Percentiles rank a stretch among this genome's conserved stretches.
Evolutionary conservation across 2,113 vertebrate genomes (phyloP).

Genomic region (zebrafish (Danio rerio)): DNA sequence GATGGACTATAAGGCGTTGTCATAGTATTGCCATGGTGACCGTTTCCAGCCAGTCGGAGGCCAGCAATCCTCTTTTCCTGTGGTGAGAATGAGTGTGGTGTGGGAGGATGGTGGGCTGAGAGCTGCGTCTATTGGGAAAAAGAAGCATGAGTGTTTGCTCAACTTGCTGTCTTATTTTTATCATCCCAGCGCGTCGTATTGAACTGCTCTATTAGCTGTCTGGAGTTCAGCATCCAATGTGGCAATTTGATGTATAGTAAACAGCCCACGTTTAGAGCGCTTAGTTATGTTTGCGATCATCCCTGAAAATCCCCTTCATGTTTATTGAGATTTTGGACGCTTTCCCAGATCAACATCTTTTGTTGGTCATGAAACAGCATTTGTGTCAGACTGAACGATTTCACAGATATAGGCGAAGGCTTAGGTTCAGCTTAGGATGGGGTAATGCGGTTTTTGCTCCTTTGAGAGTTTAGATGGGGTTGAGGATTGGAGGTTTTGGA

Average conservation of each 20-base stretch:
- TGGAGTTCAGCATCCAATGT: not conserved
- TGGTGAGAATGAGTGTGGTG: slow-evolving; percentile 47
- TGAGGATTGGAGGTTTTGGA: not conserved
- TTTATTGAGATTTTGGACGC: slow-evolving; percentile 8
- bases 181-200: slow-evolving; percentile 1
- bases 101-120: slow-evolving; percentile 22
- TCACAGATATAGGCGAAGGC: not conserved
- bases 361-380: not conserved
- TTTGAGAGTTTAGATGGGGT: too few species aligned
- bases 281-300: not conserved
- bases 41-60: slow-evolving; percentile 56
- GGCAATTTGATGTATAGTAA: not conserved
- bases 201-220: slow-evolving; percentile 33
- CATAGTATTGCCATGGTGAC: slow-evolving; percentile 67
- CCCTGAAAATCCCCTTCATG: not conserved
- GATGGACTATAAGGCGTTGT: slow-evolving; percentile 60
- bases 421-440: not conserved
- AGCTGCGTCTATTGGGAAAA: not conserved
- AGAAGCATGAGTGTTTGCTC: slow-evolving; percentile 25
- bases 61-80: slow-evolving; percentile 48
- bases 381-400: not conserved
- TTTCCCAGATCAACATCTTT: not conserved
- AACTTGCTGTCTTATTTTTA: slow-evolving; percentile 35
- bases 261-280: not conserved
- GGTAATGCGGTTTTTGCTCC: not conserved